Evolutionary conservation across 2,113 vertebrate genomes (phyloP).

Genomic region (Boulengeromyrus knoepffleri): DNA sequence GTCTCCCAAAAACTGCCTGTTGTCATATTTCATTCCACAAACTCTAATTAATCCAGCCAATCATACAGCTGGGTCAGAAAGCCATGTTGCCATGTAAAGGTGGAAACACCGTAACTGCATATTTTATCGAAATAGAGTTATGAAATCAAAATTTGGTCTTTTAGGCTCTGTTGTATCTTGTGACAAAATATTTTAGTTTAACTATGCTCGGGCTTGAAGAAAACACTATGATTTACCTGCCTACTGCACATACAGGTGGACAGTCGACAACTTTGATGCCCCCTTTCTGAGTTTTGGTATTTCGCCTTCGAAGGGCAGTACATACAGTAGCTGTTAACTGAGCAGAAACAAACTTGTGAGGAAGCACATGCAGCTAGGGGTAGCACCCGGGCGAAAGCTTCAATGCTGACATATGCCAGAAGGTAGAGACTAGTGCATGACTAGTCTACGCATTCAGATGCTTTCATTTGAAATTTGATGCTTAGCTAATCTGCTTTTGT

Average conservation of each 20-base stretch:
- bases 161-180: background rate
- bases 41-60: background rate
- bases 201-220: background rate
- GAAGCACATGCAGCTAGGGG: background rate
- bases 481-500: background rate
- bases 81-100: background rate
- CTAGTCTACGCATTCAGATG: background rate
- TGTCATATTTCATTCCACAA: background rate
- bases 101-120: background rate
- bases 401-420: background rate
- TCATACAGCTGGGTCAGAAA: background rate
- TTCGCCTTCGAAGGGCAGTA: background rate
- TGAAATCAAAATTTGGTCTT: background rate
- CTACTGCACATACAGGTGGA: background rate
- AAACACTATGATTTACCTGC: background rate
- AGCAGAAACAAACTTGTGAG: background rate
- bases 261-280: background rate
- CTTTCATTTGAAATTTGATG: background rate
- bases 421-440: background rate
- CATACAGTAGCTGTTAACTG: background rate
- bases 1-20: background rate
- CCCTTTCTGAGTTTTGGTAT: background rate
- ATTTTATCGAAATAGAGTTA: background rate
- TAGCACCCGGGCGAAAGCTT: background rate
- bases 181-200: background rate